These are phyloP conservation scores for Drosophila kepulauana DNA, from an alignment of 1,140 invertebrate species.

Conservation along the genomic window DNA sequence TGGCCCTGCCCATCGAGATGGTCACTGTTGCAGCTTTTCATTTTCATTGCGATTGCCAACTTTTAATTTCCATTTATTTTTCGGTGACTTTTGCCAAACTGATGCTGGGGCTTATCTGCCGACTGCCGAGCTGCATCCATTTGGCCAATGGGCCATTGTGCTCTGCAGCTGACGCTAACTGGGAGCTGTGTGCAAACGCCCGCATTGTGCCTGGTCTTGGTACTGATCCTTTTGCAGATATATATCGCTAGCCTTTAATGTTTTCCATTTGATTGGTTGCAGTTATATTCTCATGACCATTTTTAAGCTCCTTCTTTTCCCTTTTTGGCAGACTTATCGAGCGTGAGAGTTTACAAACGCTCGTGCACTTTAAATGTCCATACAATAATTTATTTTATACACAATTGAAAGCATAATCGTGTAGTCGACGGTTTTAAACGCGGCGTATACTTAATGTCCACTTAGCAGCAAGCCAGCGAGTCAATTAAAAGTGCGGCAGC, in stretches of 20 bases:
- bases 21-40: slow-evolving; percentile 18
- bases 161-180: slow-evolving; percentile 25
- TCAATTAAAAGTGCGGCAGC: slow-evolving; percentile 37
- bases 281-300: not conserved
- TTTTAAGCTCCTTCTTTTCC: slow-evolving; percentile 27
- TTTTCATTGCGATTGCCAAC: slow-evolving; percentile 39
- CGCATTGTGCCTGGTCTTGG: slow-evolving; percentile 8
- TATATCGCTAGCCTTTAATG: slow-evolving; percentile 59
- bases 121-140: slow-evolving; percentile 18
- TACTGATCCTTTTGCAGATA: slow-evolving; percentile 29
- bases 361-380: slow-evolving; percentile 13
- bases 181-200: not conserved
- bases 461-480: slow-evolving; percentile 16
- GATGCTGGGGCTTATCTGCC: slow-evolving; percentile 54
- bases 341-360: slow-evolving; percentile 10
- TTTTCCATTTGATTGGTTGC: slow-evolving; percentile 64
- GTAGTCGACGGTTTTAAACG: slow-evolving; percentile 18
- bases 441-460: slow-evolving; percentile 44
- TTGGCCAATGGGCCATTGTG: slow-evolving; percentile 43
- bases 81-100: slow-evolving; percentile 52
- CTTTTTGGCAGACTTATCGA: slow-evolving; percentile 38
- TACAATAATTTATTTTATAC: slow-evolving; percentile 32
- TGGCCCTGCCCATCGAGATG: not conserved
- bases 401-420: slow-evolving; percentile 32
- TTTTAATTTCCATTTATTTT: slow-evolving; percentile 75